Evolutionary conservation across 2,113 vertebrate species (phyloP), one percentile per base, ranked within the genome.

Genomic region (Tyto alba): DNA sequence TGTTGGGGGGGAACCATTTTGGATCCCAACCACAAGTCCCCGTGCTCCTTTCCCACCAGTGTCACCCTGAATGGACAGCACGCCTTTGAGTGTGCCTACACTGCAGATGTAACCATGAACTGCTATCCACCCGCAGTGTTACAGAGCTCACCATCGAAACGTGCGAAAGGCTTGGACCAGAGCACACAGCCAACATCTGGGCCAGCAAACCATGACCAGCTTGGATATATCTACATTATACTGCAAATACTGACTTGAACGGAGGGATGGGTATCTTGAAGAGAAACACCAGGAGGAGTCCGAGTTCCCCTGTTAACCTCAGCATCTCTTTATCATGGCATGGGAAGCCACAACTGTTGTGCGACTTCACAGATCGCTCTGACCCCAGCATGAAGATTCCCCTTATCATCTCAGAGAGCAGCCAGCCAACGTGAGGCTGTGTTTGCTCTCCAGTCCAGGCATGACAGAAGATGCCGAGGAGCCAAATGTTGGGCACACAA

Each of bases 381-480:
- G 21, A 36, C 40, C 13, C 7, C 32, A 32, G 43, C 0, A 0
- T 30, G 56, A 52, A 40, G 14, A 38, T 53, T 17, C 30, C 73
- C 17, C 17, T 43, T 19, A 5, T 20, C 21, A 26, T 57, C 47
- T 60, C 41, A 26, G 21, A 13, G 30, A 64, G 23, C 40, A 62
- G 14, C 3, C 68, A 74, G 23, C 19, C 36, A 69, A 20, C 1
- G 0, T 21, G 16, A n/a, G 26, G 10, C 2, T 45, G 18, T 27
- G 25, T 21, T 81, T 72, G 8, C 7, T 36, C 36, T 66, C 16
- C 68, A 30, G 36, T 8, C 45, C 29, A 73, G 84, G 36, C 17
- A 25, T 0, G 0, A 41, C 30, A 23, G 38, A 62, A n/a, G 7
- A n/a, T 72, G 47, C 2, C 2, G 3, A 63, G 48, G 38, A 84